These are phyloP conservation scores for Byasa hedistus DNA, from an alignment of 2,888 invertebrate genomes.

Conservation along the genomic window DNA sequence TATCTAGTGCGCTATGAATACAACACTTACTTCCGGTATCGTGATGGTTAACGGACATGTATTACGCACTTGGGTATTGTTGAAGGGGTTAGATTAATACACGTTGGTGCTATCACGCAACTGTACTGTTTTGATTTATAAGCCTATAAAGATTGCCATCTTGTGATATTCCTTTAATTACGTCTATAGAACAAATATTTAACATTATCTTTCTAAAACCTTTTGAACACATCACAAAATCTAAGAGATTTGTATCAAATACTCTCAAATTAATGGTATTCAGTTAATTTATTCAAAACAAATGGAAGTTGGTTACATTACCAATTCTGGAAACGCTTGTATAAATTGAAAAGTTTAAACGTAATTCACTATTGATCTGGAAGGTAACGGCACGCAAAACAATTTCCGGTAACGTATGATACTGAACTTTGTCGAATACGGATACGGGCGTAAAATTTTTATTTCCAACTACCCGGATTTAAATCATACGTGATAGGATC, in stretches of 20 bases:
- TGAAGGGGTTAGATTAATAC: slow-evolving; percentile 15
- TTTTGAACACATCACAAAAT: too few species aligned
- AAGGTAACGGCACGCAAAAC: slow-evolving; percentile 3
- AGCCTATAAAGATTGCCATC: slow-evolving; percentile 7
- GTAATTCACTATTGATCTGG: slow-evolving; percentile 2
- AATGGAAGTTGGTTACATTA: slow-evolving; percentile 1
- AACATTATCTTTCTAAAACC: too few species aligned
- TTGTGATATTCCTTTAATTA: neutral
- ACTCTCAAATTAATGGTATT: neutral
- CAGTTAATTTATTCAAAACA: neutral
- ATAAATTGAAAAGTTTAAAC: slow-evolving; percentile 1
- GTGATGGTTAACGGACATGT: slow-evolving; percentile 22
- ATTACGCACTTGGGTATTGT: slow-evolving; percentile 23
- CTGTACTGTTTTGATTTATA: neutral
- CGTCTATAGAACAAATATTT: neutral
- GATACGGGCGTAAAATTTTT: slow-evolving; percentile 15
- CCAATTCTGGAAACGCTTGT: neutral
- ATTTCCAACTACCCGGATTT: slow-evolving; percentile 1
- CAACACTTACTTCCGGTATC: slow-evolving; percentile 20
- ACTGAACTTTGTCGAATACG: slow-evolving; percentile 9
- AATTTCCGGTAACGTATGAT: slow-evolving; percentile 14
- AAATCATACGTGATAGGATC: slow-evolving; percentile 7
- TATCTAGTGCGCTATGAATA: slow-evolving; percentile 4
- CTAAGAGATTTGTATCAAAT: too few species aligned
- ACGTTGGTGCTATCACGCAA: slow-evolving; percentile 16